A percentile compares a stretch with the other conserved stretches of the same genome.
Conservation (phyloP, 1,140 invertebrate species). For the Heliconius nattereri region DNA sequence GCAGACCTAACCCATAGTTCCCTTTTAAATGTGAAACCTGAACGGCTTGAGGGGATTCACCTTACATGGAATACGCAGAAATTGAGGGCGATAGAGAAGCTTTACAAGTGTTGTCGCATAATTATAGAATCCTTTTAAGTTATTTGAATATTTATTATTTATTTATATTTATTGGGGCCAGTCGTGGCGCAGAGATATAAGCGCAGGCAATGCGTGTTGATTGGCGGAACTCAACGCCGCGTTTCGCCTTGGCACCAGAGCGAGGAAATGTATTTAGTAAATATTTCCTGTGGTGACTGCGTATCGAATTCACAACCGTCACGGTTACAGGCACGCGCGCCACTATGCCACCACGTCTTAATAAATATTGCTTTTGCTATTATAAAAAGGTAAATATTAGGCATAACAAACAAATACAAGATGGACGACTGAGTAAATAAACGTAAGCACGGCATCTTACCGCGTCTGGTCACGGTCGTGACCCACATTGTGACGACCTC, state of each 20-base stretch:
- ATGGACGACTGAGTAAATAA: neutral
- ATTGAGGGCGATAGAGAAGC: neutral
- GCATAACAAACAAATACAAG: neutral
- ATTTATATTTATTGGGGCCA: no score
- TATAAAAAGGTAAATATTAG: conserved; percentile 1
- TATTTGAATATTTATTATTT: neutral
- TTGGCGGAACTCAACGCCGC: neutral
- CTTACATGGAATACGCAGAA: neutral
- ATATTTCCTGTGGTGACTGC: no score
- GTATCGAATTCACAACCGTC: no score
- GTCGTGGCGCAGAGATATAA: no score
- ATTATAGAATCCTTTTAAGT: neutral
- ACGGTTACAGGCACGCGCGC: no score
- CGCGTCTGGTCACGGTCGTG: conserved; percentile 3
- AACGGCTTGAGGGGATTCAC: neutral
- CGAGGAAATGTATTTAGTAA: no score
- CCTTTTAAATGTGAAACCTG: neutral
- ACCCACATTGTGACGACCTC: neutral
- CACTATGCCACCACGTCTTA: no score
- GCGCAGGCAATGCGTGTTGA: no score
- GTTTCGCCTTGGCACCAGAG: neutral
- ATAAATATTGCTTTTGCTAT: neutral
- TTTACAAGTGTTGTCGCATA: neutral
- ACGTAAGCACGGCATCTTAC: neutral
- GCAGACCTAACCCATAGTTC: neutral